These are phyloP conservation scores for Drosophila nikananu DNA, from an alignment of 1,140 invertebrate genomes.

Conservation along the genomic window DNA sequence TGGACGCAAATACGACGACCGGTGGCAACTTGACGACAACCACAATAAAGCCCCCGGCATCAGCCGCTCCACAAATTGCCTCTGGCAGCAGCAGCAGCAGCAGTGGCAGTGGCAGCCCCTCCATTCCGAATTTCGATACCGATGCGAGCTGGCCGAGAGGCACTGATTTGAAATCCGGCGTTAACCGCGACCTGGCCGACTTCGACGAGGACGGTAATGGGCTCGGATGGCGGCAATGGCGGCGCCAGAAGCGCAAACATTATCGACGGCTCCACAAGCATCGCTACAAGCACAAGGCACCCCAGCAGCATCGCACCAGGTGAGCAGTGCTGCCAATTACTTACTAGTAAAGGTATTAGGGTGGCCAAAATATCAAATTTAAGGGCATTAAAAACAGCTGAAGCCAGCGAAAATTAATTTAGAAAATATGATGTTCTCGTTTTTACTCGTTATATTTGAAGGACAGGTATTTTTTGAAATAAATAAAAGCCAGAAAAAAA, in stretches of 20 bases:
- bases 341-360: background rate
- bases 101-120: background rate
- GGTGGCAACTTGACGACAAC: conserved; percentile 47
- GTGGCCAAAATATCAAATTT: conserved; percentile 3
- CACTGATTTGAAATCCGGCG: conserved; percentile 17
- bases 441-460: too few relatives aligned
- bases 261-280: conserved; percentile 69
- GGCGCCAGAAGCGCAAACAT: conserved; percentile 71
- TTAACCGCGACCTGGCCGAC: conserved; percentile 37
- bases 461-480: too few relatives aligned
- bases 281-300: conserved; percentile 63
- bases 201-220: conserved; percentile 40
- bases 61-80: conserved; percentile 42
- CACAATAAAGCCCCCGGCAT: conserved; percentile 26
- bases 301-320: conserved; percentile 61
- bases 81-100: conserved; percentile 5
- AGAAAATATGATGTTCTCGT: too few relatives aligned
- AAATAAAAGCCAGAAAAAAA: too few relatives aligned
- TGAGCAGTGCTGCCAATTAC: conserved; percentile 31
- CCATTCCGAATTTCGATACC: background rate
- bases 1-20: conserved; percentile 53
- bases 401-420: background rate
- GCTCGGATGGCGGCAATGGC: conserved; percentile 10
- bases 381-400: background rate
- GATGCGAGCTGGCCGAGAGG: conserved; percentile 4